phyloP scores from a whole-genome alignment of 2,888 invertebrate species.

The Stenichneumon culpator region DNA sequence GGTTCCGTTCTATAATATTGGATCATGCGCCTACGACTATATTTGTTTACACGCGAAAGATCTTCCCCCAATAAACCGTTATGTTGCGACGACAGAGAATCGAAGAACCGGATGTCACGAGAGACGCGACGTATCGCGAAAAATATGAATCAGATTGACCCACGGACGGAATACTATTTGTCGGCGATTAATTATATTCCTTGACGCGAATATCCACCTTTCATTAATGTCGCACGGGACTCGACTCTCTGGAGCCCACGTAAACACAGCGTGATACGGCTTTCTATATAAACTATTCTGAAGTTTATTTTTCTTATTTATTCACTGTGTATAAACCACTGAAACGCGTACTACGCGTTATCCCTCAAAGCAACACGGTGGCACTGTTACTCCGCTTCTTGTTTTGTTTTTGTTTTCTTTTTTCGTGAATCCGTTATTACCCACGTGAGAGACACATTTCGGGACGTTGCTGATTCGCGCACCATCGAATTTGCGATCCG shows the following conservation, averaged over 20 bases:
- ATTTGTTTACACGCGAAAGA: conserved; percentile 32
- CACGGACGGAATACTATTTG: background rate
- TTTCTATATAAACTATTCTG: background rate
- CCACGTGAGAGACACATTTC: background rate
- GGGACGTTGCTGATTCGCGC: background rate
- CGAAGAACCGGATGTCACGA: background rate
- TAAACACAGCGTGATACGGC: background rate
- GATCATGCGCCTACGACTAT: background rate
- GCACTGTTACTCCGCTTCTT: background rate
- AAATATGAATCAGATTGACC: background rate
- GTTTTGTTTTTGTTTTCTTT: background rate
- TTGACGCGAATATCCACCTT: background rate
- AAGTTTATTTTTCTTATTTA: background rate
- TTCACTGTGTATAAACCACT: background rate
- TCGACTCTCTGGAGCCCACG: background rate
- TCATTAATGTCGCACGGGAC: background rate
- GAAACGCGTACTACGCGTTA: background rate
- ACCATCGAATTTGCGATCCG: background rate
- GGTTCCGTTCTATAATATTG: background rate
- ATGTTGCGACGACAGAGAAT: background rate
- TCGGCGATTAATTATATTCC: background rate
- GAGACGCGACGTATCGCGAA: background rate
- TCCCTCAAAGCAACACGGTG: background rate
- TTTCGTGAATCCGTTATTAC: background rate
- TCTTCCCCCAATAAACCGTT: background rate